phyloP scores from a whole-genome alignment of 2,888 invertebrate genomes.

The Carterocephalus palaemon region DNA sequence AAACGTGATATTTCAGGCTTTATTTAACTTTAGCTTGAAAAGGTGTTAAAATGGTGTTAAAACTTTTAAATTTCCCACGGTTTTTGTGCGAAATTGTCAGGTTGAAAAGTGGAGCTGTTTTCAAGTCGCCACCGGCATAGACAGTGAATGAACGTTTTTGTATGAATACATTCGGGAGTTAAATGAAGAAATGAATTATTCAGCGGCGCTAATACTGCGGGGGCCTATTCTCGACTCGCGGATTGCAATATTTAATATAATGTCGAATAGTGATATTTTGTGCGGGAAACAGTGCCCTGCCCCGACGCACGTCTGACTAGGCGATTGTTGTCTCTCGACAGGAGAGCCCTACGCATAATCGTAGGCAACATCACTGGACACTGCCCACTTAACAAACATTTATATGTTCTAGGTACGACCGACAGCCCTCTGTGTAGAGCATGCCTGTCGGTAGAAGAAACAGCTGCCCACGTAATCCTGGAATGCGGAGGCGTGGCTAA shows the following conservation, averaged over 20 bases:
- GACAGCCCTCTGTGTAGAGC: too few species aligned
- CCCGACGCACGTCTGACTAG: too few species aligned
- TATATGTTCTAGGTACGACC: too few species aligned
- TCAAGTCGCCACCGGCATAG: constrained; percentile 4
- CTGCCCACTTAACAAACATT: too few species aligned
- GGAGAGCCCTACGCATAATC: too few species aligned
- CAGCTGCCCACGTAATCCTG: too few species aligned
- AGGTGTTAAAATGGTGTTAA: not conserved
- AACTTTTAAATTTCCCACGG: not conserved
- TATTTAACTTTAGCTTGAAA: not conserved
- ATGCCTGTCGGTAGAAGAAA: too few species aligned
- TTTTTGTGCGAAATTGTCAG: constrained; percentile 7
- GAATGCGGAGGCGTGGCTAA: too few species aligned
- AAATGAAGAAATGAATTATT: constrained; percentile 23
- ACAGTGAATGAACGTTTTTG: constrained; percentile 12
- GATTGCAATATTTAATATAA: constrained; percentile 5
- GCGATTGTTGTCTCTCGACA: too few species aligned
- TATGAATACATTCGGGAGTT: constrained; percentile 22
- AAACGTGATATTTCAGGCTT: too few species aligned
- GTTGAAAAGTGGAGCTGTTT: constrained; percentile 10
- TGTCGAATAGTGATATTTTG: not conserved
- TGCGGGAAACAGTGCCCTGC: too few species aligned
- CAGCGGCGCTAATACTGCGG: constrained; percentile 1
- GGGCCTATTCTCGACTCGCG: not conserved
- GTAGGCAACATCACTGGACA: too few species aligned